Percentiles rank a stretch among this genome's conserved stretches.
These are phyloP conservation scores for Ochropleura leucogaster DNA, from an alignment of 2,888 invertebrate species.

Conservation along the genomic window DNA sequence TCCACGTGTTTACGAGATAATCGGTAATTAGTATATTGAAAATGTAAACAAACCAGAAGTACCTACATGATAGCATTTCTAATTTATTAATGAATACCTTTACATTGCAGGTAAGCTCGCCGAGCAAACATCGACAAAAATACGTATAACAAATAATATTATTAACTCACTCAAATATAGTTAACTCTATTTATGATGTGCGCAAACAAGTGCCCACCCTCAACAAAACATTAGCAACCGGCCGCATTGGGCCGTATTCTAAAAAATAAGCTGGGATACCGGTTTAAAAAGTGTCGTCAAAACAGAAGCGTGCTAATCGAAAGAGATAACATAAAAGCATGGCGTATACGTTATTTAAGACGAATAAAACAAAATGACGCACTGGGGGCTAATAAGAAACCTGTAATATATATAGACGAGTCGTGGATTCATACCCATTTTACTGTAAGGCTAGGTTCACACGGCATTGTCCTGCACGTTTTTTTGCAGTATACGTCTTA, in stretches of 20 bases:
- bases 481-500: too few relatives aligned
- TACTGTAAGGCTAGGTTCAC: too few relatives aligned
- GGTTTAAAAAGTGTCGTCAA: constrained; percentile 5
- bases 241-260: not conserved
- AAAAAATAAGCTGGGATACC: constrained; percentile 2
- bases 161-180: constrained; percentile 1
- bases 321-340: constrained; percentile 3
- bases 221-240: constrained; percentile 1
- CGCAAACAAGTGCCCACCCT: constrained; percentile 1
- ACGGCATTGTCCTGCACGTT: too few relatives aligned
- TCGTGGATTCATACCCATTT: not conserved
- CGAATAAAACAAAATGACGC: constrained; percentile 5
- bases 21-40: not conserved
- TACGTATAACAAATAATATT: too few relatives aligned
- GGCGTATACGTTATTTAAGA: constrained; percentile 4
- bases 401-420: not conserved
- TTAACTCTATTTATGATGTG: constrained; percentile 12
- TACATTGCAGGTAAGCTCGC: constrained; percentile 10
- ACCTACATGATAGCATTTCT: not conserved
- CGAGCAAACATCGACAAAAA: constrained; percentile 12
- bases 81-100: not conserved
- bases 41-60: constrained; percentile 7
- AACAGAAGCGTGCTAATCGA: constrained; percentile 5
- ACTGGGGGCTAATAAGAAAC: not conserved
- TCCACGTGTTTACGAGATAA: constrained; percentile 4